phyloP scores from a whole-genome alignment of 2,797 vertebrate genomes.

The Gymnodraco acuticeps region DNA sequence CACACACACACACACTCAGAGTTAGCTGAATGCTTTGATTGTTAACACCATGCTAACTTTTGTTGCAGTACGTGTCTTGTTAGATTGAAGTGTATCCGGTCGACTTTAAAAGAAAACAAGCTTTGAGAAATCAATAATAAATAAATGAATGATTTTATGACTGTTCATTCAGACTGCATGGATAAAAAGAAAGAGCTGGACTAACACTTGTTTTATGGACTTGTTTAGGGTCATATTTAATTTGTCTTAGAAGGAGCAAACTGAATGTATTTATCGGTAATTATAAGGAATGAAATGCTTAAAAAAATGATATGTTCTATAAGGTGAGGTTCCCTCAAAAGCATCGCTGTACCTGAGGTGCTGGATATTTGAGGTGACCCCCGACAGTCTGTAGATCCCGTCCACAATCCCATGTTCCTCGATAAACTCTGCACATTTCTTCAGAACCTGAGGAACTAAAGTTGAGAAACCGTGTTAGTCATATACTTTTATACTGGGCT shows the following conservation, averaged over 20 bases:
- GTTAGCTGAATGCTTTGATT: constrained; percentile 64
- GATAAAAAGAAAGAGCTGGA: neutral
- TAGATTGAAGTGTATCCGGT: constrained; percentile 11
- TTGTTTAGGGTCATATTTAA: constrained; percentile 6
- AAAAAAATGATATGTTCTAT: neutral
- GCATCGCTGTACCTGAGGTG: constrained; percentile 86
- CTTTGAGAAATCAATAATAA: neutral
- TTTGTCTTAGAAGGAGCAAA: neutral
- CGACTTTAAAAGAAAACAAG: neutral
- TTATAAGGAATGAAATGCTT: neutral
- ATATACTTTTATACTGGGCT: neutral
- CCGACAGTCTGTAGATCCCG: constrained; percentile 97
- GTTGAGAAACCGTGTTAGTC: constrained; percentile 28
- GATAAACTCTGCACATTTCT: constrained; percentile 96
- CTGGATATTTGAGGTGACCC: constrained; percentile 97
- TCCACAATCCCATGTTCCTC: constrained; percentile 96
- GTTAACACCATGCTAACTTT: constrained; percentile 40
- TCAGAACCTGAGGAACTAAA: constrained; percentile 94
- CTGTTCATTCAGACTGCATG: neutral
- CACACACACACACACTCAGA: neutral
- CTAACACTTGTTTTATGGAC: neutral
- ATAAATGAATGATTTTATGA: neutral
- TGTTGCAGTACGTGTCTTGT: constrained; percentile 18
- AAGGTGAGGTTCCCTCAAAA: neutral
- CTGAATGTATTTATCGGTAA: neutral